Percentiles rank a stretch among this genome's conserved stretches.
Conservation (phyloP, 2,888 invertebrate genomes). For the Itoplectis maculator region DNA sequence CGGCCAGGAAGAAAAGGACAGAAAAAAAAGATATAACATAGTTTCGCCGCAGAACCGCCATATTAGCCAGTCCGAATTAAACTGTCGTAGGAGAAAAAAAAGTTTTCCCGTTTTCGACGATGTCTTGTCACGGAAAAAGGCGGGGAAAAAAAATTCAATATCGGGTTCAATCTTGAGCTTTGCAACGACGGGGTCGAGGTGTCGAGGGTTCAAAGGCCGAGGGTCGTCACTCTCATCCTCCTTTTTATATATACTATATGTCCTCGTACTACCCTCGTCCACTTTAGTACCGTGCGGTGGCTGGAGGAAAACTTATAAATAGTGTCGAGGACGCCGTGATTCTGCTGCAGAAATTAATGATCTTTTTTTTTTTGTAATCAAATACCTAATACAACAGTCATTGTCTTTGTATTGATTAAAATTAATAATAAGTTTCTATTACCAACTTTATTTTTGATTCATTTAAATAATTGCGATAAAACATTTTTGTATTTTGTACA, state of each 20-base stretch:
- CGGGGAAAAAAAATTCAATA: slow-evolving; percentile 73
- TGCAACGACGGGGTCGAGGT: slow-evolving; percentile 71
- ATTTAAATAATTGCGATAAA: no score
- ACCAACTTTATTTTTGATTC: no score
- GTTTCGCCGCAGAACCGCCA: neutral
- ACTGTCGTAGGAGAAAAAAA: slow-evolving; percentile 27
- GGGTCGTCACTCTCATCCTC: slow-evolving; percentile 65
- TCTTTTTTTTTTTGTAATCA: slow-evolving; percentile 2
- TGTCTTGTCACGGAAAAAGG: neutral
- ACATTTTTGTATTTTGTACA: no score
- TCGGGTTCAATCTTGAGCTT: slow-evolving; percentile 75
- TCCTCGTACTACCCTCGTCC: slow-evolving; percentile 18
- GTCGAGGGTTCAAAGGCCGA: slow-evolving; percentile 71
- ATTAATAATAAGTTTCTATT: no score
- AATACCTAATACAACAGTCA: neutral
- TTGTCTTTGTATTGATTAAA: neutral
- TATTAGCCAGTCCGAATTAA: slow-evolving; percentile 39
- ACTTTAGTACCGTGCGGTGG: slow-evolving; percentile 26
- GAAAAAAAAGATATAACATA: neutral
- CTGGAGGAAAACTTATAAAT: slow-evolving; percentile 48
- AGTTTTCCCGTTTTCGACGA: slow-evolving; percentile 5
- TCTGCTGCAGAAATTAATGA: slow-evolving; percentile 21
- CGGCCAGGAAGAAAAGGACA: slow-evolving; percentile 3
- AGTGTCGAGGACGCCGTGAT: slow-evolving; percentile 24
- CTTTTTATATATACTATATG: slow-evolving; percentile 34